phyloP scores from a whole-genome alignment of 2,113 vertebrate species.

The Clarias macrocephalus region DNA sequence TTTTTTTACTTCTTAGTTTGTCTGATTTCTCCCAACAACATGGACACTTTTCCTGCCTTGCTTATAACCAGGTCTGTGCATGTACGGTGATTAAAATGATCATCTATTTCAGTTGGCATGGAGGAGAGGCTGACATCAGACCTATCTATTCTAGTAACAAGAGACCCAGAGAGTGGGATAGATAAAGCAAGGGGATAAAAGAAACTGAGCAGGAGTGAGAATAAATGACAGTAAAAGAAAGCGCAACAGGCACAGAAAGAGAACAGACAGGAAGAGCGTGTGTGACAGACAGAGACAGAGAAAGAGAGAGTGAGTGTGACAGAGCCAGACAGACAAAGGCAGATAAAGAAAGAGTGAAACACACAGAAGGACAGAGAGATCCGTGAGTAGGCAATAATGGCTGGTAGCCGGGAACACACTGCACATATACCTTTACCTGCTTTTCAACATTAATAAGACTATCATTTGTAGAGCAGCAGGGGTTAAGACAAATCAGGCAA shows the following conservation, averaged over 20 bases:
- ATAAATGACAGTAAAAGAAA: constrained; percentile 37
- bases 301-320: constrained; percentile 54
- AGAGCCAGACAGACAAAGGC: constrained; percentile 56
- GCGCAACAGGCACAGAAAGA: constrained; percentile 35
- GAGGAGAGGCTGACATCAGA: constrained; percentile 52
- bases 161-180: constrained; percentile 23
- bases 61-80: constrained; percentile 68
- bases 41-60: constrained; percentile 56
- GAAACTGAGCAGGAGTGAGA: constrained; percentile 39
- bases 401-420: constrained; percentile 55
- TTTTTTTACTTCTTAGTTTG: neutral
- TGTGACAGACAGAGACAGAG: constrained; percentile 49
- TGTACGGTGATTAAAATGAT: constrained; percentile 67
- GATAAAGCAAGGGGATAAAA: constrained; percentile 12
- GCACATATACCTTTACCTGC: constrained; percentile 57
- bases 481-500: constrained; percentile 7
- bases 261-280: constrained; percentile 10
- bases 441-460: constrained; percentile 45
- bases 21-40: constrained; percentile 39
- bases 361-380: constrained; percentile 46
- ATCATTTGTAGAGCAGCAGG: constrained; percentile 1
- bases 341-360: constrained; percentile 57
- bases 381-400: constrained; percentile 55
- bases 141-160: constrained; percentile 49
- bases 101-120: constrained; percentile 65